Conservation (phyloP, 2,113 vertebrate genomes). For the Neolamprologus longior region DNA sequence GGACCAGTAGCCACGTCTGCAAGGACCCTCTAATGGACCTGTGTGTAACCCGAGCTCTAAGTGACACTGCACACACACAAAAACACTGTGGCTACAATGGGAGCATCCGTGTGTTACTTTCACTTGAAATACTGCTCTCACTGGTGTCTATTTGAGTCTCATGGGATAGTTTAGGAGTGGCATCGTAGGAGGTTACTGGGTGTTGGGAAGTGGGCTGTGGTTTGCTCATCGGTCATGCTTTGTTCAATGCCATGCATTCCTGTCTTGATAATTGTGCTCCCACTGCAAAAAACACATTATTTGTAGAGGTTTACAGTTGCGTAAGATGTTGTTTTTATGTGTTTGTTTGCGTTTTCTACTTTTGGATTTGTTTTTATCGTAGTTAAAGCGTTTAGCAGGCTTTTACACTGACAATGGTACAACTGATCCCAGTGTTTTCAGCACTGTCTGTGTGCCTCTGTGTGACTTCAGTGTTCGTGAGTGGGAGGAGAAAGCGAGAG, state of each 20-base stretch:
- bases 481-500: conserved; percentile 31
- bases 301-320: not conserved
- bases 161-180: conserved; percentile 25
- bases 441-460: conserved; percentile 16
- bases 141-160: conserved; percentile 20
- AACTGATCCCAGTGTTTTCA: conserved; percentile 33
- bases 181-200: conserved; percentile 31
- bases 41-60: conserved; percentile 47
- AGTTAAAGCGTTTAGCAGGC: not conserved
- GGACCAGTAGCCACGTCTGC: conserved; percentile 37
- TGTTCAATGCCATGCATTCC: not conserved
- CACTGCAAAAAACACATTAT: not conserved
- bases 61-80: not conserved
- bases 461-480: conserved; percentile 2
- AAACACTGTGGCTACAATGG: not conserved
- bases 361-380: not conserved
- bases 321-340: not conserved
- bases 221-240: not conserved
- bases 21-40: conserved; percentile 34
- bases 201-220: not conserved
- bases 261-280: not conserved
- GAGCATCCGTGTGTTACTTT: not conserved
- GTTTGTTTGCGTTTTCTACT: not conserved
- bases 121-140: not conserved
- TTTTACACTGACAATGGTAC: not conserved